phyloP scores from a whole-genome alignment of 2,113 vertebrate species.

The Procavia capensis region DNA sequence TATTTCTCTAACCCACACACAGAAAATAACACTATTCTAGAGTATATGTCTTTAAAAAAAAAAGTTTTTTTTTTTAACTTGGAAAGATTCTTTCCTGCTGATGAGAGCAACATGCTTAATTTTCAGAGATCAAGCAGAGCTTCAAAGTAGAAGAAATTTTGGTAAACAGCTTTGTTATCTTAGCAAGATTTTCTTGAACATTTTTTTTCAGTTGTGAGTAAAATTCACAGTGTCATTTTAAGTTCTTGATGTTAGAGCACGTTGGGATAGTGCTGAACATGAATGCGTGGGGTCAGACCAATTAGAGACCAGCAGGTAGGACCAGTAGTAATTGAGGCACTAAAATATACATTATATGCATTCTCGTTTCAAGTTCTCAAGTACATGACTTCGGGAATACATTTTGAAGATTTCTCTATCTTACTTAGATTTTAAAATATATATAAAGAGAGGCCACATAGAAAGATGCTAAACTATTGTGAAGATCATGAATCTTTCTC shows the following conservation, averaged over 20 bases:
- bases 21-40: background rate
- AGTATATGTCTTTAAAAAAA: constrained; percentile 20
- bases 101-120: constrained; percentile 10
- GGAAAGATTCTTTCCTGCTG: background rate
- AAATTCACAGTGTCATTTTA: constrained; percentile 24
- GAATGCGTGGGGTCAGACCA: background rate
- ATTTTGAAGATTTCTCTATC: constrained; percentile 38
- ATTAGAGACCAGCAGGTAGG: background rate
- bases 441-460: background rate
- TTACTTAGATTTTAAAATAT: constrained; percentile 33
- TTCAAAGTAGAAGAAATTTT: constrained; percentile 26
- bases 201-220: background rate
- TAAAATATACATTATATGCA: background rate
- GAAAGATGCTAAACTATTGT: background rate
- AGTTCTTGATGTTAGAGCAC: background rate
- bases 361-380: background rate
- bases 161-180: background rate
- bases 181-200: background rate
- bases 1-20: background rate
- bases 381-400: background rate
- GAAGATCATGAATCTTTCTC: constrained; percentile 10
- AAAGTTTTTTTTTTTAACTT: background rate
- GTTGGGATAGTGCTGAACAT: background rate
- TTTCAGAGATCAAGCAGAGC: constrained; percentile 7
- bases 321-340: background rate